These are phyloP conservation scores for Serranus cabrilla DNA, from an alignment of 2,797 vertebrate genomes.

Conservation along the genomic window DNA sequence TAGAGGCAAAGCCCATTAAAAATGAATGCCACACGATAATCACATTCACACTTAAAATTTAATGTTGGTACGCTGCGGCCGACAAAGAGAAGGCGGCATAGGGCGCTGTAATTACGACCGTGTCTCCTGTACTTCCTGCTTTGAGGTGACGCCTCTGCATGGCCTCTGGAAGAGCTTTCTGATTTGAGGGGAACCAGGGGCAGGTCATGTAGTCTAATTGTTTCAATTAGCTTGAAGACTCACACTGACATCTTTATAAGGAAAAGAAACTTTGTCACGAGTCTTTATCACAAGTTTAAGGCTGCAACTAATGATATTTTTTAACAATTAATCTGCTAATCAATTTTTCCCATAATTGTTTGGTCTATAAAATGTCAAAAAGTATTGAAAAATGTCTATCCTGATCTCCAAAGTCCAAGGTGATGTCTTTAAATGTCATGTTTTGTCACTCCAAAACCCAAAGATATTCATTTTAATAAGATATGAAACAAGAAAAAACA, in stretches of 20 bases:
- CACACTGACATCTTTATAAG: conserved; percentile 47
- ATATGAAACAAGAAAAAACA: too few relatives aligned
- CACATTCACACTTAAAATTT: conserved; percentile 90
- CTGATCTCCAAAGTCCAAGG: too few relatives aligned
- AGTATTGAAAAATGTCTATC: too few relatives aligned
- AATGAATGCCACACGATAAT: conserved; percentile 90
- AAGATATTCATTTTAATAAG: too few relatives aligned
- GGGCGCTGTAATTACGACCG: conserved; percentile 77
- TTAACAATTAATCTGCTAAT: too few relatives aligned
- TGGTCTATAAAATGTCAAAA: too few relatives aligned
- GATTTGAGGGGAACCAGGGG: conserved; percentile 58
- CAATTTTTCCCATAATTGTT: too few relatives aligned
- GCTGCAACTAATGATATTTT: too few relatives aligned
- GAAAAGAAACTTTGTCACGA: not conserved
- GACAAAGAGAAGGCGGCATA: conserved; percentile 81
- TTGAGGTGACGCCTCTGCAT: conserved; percentile 58
- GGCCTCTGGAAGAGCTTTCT: conserved; percentile 59
- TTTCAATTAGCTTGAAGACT: conserved; percentile 69
- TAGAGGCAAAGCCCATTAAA: conserved; percentile 90
- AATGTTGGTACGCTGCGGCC: conserved; percentile 83
- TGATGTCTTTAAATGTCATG: too few relatives aligned
- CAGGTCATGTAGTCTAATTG: conserved; percentile 62
- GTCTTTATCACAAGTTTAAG: not conserved
- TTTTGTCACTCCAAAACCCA: too few relatives aligned
- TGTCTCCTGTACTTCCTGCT: conserved; percentile 68